A percentile compares a stretch with the other conserved stretches of the same genome.
Conservation (phyloP, 2,113 vertebrate species). For the Daphoenositta chrysoptera region DNA sequence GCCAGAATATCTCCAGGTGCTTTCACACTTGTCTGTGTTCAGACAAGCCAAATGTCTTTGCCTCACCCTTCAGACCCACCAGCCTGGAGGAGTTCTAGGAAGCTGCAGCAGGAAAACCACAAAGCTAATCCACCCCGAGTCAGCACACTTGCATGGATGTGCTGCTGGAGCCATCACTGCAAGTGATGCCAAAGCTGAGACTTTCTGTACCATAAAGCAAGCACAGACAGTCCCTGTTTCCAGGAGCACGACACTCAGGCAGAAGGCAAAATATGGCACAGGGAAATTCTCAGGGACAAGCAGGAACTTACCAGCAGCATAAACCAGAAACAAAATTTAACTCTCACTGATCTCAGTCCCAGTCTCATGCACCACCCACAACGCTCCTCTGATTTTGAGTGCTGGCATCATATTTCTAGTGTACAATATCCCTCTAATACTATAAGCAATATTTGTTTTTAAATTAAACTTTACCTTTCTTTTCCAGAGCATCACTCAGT, state of each 20-base stretch:
- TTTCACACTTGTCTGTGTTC: neutral
- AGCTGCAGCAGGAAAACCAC: neutral
- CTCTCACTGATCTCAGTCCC: neutral
- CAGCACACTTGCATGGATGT: fast-evolving
- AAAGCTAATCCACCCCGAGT: neutral
- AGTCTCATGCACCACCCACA: neutral
- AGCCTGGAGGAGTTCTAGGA: neutral
- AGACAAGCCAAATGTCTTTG: neutral
- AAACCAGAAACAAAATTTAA: neutral
- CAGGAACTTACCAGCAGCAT: neutral
- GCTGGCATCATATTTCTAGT: neutral
- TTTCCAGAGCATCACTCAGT: neutral
- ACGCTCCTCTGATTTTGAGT: neutral
- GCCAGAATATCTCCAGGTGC: neutral
- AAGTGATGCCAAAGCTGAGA: neutral
- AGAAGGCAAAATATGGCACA: neutral
- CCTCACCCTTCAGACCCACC: neutral
- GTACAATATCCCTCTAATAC: neutral
- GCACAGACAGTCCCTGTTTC: neutral
- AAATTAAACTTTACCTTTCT: constrained; percentile 1
- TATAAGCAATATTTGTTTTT: neutral
- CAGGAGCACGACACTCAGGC: neutral
- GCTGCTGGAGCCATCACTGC: neutral
- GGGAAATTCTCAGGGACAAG: neutral
- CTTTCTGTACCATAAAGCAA: neutral